A percentile compares a stretch with the other conserved stretches of the same genome.
These are phyloP conservation scores for Mesitornis unicolor DNA, from an alignment of 2,113 vertebrate genomes.

Conservation along the genomic window DNA sequence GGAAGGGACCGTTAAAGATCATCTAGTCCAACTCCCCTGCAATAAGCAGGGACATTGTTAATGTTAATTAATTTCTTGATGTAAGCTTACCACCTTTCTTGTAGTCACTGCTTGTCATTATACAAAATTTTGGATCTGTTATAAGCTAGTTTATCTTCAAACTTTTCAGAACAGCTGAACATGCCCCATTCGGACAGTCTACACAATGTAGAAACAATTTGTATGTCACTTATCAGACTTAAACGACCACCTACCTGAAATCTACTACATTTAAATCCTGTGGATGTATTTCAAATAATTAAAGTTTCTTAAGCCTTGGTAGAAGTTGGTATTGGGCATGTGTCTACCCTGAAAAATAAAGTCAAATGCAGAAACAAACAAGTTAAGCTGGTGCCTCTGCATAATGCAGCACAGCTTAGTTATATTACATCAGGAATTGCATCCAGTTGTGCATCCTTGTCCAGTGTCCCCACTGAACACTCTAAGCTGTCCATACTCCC, in stretches of 20 bases:
- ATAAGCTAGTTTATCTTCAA: neutral
- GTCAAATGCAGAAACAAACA: neutral
- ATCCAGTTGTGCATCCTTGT: neutral
- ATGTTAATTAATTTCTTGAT: neutral
- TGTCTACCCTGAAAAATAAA: neutral
- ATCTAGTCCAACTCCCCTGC: too few species aligned
- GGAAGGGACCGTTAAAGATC: too few species aligned
- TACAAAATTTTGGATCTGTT: neutral
- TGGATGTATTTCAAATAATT: neutral
- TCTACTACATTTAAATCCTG: neutral
- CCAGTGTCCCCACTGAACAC: neutral
- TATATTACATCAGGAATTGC: neutral
- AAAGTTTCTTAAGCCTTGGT: neutral
- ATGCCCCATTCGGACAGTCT: neutral
- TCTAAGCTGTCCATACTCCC: neutral
- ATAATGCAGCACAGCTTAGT: neutral
- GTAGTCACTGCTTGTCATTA: too few species aligned
- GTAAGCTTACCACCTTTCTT: neutral
- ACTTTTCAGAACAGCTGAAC: neutral
- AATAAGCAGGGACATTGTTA: too few species aligned
- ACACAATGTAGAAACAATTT: neutral
- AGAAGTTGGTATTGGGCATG: accelerated
- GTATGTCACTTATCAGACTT: neutral
- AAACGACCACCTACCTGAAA: neutral
- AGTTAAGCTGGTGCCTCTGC: neutral